These are phyloP conservation scores for Camponotus fellah DNA, from an alignment of 2,888 invertebrate species.

Conservation along the genomic window DNA sequence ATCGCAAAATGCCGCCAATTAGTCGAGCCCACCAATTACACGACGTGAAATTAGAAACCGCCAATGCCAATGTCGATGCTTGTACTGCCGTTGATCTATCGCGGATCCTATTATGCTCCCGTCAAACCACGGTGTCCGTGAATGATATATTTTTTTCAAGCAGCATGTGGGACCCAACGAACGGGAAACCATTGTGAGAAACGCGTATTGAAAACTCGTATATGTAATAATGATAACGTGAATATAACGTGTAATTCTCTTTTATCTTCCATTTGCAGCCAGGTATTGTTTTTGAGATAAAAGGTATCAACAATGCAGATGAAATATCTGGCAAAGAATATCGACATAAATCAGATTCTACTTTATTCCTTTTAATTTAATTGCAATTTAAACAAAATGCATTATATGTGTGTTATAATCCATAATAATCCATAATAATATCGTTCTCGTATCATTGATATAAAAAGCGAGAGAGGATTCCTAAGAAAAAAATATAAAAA, in stretches of 20 bases:
- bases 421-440: neutral
- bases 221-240: neutral
- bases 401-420: neutral
- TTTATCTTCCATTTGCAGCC: neutral
- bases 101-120: slow-evolving; percentile 44
- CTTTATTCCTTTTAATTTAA: neutral
- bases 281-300: neutral
- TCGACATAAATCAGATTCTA: slow-evolving; percentile 2
- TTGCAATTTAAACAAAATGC: neutral
- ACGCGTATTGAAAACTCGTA: neutral
- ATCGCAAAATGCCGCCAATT: slow-evolving; percentile 76
- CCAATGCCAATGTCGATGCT: slow-evolving; percentile 35
- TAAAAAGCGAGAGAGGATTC: neutral
- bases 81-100: slow-evolving; percentile 43
- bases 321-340: slow-evolving; percentile 8
- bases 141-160: slow-evolving; percentile 41
- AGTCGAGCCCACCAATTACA: slow-evolving; percentile 75
- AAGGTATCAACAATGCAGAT: neutral
- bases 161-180: slow-evolving; percentile 1
- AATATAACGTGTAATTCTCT: neutral
- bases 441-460: neutral
- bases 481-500: neutral
- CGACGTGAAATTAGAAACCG: slow-evolving; percentile 69
- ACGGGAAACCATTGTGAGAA: slow-evolving; percentile 17
- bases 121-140: slow-evolving; percentile 24